Conservation (phyloP, 2,113 vertebrate species). For the Anthoscopus minutus region DNA sequence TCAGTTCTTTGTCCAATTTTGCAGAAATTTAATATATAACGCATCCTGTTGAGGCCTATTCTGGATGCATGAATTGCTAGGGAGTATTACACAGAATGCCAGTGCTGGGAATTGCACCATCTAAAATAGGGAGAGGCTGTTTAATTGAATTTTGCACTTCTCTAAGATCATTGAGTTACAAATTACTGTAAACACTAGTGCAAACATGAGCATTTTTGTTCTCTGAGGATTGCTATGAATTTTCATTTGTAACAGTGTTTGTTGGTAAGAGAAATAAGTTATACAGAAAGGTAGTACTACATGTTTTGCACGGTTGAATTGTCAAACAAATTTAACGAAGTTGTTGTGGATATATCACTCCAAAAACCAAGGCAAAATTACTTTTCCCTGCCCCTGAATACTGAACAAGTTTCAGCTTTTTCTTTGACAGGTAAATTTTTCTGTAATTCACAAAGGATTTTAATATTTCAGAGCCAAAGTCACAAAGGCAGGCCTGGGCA, state of each 20-base stretch:
- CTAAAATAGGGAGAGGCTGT: background rate
- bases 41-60: background rate
- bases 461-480: background rate
- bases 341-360: background rate
- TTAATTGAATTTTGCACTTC: background rate
- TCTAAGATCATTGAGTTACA: background rate
- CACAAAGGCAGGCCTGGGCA: rapidly evolving
- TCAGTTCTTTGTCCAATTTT: background rate
- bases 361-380: background rate
- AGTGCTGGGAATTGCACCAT: background rate
- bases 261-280: background rate
- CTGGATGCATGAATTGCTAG: background rate
- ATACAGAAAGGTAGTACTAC: background rate
- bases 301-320: background rate
- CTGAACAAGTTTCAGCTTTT: background rate
- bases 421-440: background rate
- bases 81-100: background rate
- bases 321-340: background rate
- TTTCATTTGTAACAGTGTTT: background rate
- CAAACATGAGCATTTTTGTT: background rate
- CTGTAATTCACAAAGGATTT: background rate
- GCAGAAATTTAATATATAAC: background rate
- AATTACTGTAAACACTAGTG: background rate
- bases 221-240: background rate
- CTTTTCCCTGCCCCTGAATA: background rate